phyloP scores from a whole-genome alignment of 2,113 vertebrate species.

The Tachysurus fulvidraco region DNA sequence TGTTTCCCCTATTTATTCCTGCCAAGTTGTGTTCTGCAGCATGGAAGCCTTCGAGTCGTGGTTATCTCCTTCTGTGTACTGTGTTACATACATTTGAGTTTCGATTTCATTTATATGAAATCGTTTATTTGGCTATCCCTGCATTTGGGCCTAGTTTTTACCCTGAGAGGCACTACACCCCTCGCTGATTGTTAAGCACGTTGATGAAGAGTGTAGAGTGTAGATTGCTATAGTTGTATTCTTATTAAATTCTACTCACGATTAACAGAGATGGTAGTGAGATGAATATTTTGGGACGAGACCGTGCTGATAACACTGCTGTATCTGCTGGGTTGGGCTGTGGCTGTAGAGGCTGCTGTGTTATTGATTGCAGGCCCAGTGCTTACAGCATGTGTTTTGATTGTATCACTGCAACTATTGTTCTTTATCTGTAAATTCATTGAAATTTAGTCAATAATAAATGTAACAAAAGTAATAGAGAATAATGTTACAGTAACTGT shows the following conservation, averaged over 20 bases:
- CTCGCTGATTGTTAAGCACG: too few species aligned
- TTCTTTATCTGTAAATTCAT: constrained; percentile 77
- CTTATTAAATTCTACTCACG: constrained; percentile 62
- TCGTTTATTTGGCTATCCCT: too few species aligned
- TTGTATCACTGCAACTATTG: constrained; percentile 73
- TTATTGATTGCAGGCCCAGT: constrained; percentile 63
- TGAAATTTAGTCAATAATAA: background rate
- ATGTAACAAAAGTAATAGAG: background rate
- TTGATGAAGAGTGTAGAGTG: too few species aligned
- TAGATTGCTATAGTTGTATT: background rate
- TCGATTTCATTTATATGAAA: background rate
- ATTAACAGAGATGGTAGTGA: constrained; percentile 79
- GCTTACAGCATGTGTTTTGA: constrained; percentile 61
- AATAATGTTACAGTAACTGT: background rate
- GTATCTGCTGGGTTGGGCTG: constrained; percentile 50
- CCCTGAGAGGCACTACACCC: too few species aligned
- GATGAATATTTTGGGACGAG: constrained; percentile 62
- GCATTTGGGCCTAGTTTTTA: too few species aligned
- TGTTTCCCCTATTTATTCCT: too few species aligned
- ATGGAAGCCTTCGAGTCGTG: too few species aligned
- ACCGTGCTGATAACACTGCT: constrained; percentile 69
- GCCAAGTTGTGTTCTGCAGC: too few species aligned
- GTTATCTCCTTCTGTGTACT: too few species aligned
- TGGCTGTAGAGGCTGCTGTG: constrained; percentile 61
- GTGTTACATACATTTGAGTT: too few species aligned